Base-by-base conservation (phyloP, 2,888 invertebrate genomes). In the Theodoxus fluviatilis region DNA sequence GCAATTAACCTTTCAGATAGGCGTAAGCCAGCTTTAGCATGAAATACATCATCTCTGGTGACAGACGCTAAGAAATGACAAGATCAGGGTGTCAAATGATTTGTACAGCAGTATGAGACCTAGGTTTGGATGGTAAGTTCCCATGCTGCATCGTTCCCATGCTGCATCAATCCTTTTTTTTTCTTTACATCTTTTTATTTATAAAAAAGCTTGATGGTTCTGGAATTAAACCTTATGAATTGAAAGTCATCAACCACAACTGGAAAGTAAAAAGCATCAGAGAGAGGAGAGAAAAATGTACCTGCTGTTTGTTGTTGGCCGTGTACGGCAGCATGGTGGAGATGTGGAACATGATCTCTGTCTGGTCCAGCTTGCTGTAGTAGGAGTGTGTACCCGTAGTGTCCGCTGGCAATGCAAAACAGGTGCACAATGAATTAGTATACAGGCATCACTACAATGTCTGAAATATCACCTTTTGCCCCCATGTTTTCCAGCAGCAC, bases 331-430 rank as follows among this genome's bases (percentile, higher is more conserved):
- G 91, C 92, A 97, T 92, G 3, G 97, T 97, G 1, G 96, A 96
- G 2, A 98, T 96, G 88, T 98, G 98, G 88, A 98, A 98, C 93
- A 97, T 97, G 57, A 98, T 92, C 89, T 97, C 95, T 88, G 94
- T 94, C 80, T 93, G 94, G 83, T 95, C 93, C 87, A 95, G 93
- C 74, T 93, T 92, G 0, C 95, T 92, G 84, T 96, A 96, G n/a
- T 96, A 92, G 0, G 96, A 96, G 86, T 95, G 94, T 12, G 93
- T 90, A 18, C 98, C 98, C 0, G 98, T 98, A 0, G 97, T 96
- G 88, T 96, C 96, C 43, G 94, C 92, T 92, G 87, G 43, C 79
- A 79, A 37, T 69, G 33, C 68, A 71, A 38, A 64, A 70, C 57
- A 18, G 18, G 9, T 18, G 0, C 22, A 18, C 38, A 63, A 57